Conservation (phyloP, 2,888 invertebrate genomes). For the Temnothorax ravouxi region DNA sequence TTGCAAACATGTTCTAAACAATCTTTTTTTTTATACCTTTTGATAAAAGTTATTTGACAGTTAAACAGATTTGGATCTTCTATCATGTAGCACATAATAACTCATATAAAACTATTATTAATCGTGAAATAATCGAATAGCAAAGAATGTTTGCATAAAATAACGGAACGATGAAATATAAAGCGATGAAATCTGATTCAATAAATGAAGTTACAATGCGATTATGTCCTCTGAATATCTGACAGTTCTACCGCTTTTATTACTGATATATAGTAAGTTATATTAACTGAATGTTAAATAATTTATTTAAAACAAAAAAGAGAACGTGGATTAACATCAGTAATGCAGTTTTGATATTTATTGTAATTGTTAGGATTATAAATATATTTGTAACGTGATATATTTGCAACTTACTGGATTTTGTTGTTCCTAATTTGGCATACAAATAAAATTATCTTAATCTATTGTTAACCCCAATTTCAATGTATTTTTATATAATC, state of each 20-base stretch:
- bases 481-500: not conserved
- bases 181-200: not conserved
- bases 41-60: not conserved
- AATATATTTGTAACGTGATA: not conserved
- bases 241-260: not conserved
- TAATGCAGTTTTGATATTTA: not conserved
- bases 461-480: not conserved
- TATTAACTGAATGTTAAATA: not conserved
- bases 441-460: not conserved
- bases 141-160: not conserved
- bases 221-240: not conserved
- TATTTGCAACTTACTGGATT: not conserved
- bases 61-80: not conserved
- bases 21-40: not conserved
- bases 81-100: not conserved
- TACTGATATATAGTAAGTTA: not conserved
- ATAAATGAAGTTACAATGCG: not conserved
- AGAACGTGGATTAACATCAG: not conserved
- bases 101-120: slow-evolving; percentile 2
- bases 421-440: not conserved
- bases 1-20: not conserved
- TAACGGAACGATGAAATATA: not conserved
- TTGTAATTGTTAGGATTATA: not conserved
- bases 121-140: not conserved
- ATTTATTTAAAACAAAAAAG: not conserved